A percentile compares a stretch with the other conserved stretches of the same genome.
Conservation (phyloP, 2,888 invertebrate species). For the Protula sp. region DNA sequence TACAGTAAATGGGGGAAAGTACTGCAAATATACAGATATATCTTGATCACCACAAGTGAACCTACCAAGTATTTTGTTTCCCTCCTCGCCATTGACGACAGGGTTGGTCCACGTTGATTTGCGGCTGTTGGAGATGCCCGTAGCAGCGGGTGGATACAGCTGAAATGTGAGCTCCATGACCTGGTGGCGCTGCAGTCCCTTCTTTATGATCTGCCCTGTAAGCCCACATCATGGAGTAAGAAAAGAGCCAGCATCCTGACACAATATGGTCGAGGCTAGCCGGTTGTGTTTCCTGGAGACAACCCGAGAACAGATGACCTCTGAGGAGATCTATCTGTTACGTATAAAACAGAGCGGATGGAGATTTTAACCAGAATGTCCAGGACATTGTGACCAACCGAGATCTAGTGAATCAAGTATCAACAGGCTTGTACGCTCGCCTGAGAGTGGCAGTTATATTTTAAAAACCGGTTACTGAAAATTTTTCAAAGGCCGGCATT, state of each 20-base stretch:
- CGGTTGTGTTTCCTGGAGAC: not conserved
- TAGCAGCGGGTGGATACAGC: conserved; percentile 45
- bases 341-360: no score
- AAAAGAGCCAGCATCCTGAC: not conserved
- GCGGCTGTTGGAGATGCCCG: conserved; percentile 36
- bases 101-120: conserved; percentile 52
- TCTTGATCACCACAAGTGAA: no score
- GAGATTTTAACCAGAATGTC: no score
- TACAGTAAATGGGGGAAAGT: no score
- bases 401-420: no score
- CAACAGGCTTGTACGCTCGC: no score
- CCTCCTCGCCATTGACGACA: conserved; percentile 50
- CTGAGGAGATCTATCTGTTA: no score
- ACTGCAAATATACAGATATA: no score
- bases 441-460: no score
- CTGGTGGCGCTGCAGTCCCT: conserved; percentile 37
- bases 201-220: conserved; percentile 20
- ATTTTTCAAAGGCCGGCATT: no score
- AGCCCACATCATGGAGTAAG: not conserved
- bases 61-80: conserved; percentile 43
- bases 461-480: no score
- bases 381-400: no score
- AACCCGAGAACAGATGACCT: not conserved
- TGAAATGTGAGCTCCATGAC: conserved; percentile 47
- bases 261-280: not conserved